Evolutionary conservation across 1,140 invertebrate genomes (phyloP).

Genomic region (Chionoecetes opilio): DNA sequence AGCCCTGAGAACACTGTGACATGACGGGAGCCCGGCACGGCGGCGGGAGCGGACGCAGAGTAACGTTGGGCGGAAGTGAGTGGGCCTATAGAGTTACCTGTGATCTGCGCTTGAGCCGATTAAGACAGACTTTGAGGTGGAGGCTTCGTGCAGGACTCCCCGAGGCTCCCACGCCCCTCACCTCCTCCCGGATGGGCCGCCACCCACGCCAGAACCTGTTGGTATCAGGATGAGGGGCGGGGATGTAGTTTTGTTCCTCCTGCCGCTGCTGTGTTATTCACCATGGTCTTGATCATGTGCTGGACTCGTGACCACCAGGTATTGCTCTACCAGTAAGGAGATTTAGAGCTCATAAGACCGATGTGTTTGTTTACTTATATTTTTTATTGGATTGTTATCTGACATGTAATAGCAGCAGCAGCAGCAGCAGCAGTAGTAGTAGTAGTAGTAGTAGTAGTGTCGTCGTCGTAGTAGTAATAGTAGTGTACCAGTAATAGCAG

Average conservation of each 20-base stretch:
- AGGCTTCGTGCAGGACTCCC: conserved; percentile 22
- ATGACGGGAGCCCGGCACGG: background rate
- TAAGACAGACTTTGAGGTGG: background rate
- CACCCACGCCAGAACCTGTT: background rate
- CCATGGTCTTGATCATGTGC: too few species aligned
- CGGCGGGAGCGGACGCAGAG: background rate
- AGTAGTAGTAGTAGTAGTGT: background rate
- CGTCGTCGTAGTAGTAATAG: background rate
- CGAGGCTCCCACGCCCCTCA: background rate
- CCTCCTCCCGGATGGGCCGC: background rate
- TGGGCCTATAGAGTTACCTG: background rate
- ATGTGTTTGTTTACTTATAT: conserved; percentile 40
- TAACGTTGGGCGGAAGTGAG: background rate
- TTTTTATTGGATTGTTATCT: background rate
- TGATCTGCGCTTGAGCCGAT: background rate
- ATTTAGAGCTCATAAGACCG: too few species aligned
- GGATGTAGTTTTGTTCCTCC: background rate
- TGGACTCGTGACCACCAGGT: too few species aligned
- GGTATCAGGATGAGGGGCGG: background rate
- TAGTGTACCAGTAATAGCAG: background rate
- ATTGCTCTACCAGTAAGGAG: too few species aligned
- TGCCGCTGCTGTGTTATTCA: too few species aligned
- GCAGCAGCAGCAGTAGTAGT: background rate
- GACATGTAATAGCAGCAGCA: too few species aligned
- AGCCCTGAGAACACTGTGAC: too few species aligned